phyloP scores from a whole-genome alignment of 2,797 vertebrate genomes.

The Myotis pilosus region DNA sequence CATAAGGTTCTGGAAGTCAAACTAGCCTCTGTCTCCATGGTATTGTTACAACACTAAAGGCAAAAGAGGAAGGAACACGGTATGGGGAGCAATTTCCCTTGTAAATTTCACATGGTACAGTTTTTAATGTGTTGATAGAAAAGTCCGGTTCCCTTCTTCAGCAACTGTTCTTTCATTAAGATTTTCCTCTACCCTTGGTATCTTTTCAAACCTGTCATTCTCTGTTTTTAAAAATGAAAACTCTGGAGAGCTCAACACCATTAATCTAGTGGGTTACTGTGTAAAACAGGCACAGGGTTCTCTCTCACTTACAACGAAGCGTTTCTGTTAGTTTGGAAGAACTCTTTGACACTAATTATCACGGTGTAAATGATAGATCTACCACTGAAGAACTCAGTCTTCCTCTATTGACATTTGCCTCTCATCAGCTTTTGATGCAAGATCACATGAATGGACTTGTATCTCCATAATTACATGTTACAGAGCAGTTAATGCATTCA shows the following conservation, averaged over 20 bases:
- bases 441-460: constrained; percentile 1
- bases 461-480: neutral
- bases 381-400: neutral
- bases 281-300: neutral
- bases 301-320: constrained; percentile 9
- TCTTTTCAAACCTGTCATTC: neutral
- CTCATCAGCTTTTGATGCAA: neutral
- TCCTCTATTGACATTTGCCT: neutral
- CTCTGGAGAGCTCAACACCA: neutral
- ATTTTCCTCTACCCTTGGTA: neutral
- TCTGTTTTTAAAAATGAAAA: constrained; percentile 43
- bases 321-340: neutral
- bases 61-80: neutral
- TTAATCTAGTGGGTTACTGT: neutral
- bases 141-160: neutral
- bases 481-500: neutral
- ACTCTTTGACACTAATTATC: neutral
- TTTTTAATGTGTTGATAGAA: neutral
- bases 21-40: neutral
- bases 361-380: neutral
- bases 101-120: neutral
- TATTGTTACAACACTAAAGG: neutral
- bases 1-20: neutral
- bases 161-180: neutral
- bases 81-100: neutral